Percentiles rank a stretch among this genome's conserved stretches.
Evolutionary conservation across 2,888 invertebrate species (phyloP).

Genomic region (Andrena haemorrhoa): DNA sequence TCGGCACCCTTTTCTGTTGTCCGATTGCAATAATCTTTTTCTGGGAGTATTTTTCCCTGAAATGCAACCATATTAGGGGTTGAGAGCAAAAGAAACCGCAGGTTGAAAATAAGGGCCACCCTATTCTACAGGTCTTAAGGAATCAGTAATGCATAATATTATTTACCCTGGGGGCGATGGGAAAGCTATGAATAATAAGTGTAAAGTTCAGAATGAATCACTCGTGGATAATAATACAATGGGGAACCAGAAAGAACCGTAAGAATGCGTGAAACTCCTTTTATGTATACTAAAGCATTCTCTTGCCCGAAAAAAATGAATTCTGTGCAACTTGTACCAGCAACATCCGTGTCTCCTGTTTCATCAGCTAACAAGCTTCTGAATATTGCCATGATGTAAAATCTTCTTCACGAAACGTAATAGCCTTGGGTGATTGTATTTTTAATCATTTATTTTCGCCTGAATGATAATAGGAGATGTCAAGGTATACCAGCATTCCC

Average conservation of each 20-base stretch:
- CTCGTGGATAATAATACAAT: not conserved
- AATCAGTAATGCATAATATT: no score
- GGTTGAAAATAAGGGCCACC: no score
- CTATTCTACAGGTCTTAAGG: no score
- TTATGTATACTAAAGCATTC: not conserved
- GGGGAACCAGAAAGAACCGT: not conserved
- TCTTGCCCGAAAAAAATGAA: not conserved
- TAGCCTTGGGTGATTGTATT: not conserved
- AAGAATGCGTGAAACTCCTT: constrained; percentile 1
- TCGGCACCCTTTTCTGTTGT: no score
- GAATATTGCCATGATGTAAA: constrained; percentile 5
- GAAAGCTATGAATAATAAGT: no score
- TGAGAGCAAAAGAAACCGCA: no score
- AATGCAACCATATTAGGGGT: no score
- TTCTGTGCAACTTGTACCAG: not conserved
- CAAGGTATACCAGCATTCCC: not conserved
- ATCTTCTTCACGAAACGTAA: not conserved
- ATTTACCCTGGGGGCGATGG: no score
- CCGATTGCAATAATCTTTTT: no score
- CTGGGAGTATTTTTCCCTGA: no score
- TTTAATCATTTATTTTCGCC: not conserved
- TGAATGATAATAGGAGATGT: not conserved
- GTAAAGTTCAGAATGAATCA: not conserved
- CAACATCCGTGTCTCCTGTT: not conserved
- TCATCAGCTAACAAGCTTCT: not conserved